Percentiles rank a stretch among this genome's conserved stretches.
phyloP scores from a whole-genome alignment of 2,797 vertebrate species.

The Phaenicophaeus curvirostris region DNA sequence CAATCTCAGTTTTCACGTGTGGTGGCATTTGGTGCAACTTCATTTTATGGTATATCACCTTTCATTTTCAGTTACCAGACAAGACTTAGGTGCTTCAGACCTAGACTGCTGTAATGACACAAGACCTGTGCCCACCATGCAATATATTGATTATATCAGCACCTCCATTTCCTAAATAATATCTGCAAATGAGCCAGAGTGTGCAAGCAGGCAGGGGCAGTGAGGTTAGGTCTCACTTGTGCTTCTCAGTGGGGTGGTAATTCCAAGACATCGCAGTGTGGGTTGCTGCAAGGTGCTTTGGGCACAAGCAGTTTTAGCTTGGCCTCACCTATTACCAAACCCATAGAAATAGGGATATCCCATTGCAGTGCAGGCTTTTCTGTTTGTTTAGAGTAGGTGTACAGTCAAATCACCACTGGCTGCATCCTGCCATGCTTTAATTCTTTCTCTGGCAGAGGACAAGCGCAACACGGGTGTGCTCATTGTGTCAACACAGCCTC shows the following conservation, averaged over 20 bases:
- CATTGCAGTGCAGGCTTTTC: not conserved
- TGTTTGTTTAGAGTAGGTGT: not conserved
- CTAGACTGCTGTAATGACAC: not conserved
- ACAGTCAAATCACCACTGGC: not conserved
- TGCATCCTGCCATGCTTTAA: not conserved
- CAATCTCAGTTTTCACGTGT: not conserved
- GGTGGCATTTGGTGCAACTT: not conserved
- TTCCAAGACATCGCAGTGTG: not conserved
- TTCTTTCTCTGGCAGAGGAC: not conserved
- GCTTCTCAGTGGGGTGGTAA: not conserved
- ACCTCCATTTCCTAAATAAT: not conserved
- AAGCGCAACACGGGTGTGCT: not conserved
- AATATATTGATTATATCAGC: not conserved
- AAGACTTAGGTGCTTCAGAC: accelerated
- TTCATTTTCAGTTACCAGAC: not conserved
- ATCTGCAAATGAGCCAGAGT: not conserved
- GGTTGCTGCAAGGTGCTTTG: not conserved
- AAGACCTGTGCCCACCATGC: not conserved
- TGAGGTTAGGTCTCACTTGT: not conserved
- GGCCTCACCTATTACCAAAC: not conserved
- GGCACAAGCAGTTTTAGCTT: not conserved
- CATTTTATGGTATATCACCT: not conserved
- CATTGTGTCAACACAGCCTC: accelerated
- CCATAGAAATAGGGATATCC: not conserved
- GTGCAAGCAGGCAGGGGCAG: not conserved